Conservation (phyloP, 2,113 vertebrate genomes). For the Xiphophorus maculatus region DNA sequence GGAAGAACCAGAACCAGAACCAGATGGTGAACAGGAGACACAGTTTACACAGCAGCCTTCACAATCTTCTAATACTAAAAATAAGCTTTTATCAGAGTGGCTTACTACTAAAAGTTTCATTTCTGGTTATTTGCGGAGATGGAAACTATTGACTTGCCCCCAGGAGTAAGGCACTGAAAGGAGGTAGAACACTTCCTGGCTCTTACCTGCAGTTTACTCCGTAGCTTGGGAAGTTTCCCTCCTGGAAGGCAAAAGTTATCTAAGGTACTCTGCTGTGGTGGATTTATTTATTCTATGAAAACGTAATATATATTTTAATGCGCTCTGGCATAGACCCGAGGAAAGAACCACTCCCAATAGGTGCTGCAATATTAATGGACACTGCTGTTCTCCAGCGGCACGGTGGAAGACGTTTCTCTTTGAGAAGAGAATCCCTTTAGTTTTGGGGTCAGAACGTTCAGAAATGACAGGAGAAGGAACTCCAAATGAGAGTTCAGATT, state of each 20-base stretch:
- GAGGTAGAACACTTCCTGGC: slow-evolving; percentile 56
- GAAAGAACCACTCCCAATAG: slow-evolving; percentile 67
- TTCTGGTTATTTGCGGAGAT: slow-evolving; percentile 73
- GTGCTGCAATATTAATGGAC: slow-evolving; percentile 80
- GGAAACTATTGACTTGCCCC: slow-evolving; percentile 74
- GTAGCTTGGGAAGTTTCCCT: slow-evolving; percentile 49
- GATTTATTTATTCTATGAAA: slow-evolving; percentile 72
- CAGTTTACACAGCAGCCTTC: slow-evolving; percentile 13
- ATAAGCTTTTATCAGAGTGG: slow-evolving; percentile 73
- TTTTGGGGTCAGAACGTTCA: slow-evolving; percentile 50
- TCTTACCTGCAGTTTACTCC: slow-evolving; percentile 56
- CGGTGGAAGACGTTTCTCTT: slow-evolving; percentile 47
- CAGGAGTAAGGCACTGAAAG: slow-evolving; percentile 52
- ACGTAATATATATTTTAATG: slow-evolving; percentile 75
- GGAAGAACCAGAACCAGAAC: slow-evolving; percentile 6
- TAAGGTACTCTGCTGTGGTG: slow-evolving; percentile 51
- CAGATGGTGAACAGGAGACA: slow-evolving; percentile 27
- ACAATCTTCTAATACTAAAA: slow-evolving; percentile 56
- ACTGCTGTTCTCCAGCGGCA: slow-evolving; percentile 42
- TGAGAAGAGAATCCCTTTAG: slow-evolving; percentile 67
- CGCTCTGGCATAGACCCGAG: slow-evolving; percentile 29
- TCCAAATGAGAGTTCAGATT: slow-evolving; percentile 55
- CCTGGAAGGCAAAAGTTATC: slow-evolving; percentile 55
- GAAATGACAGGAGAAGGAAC: slow-evolving; percentile 48
- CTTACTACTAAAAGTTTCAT: slow-evolving; percentile 76